Base-by-base conservation (phyloP, 2,113 vertebrate species). In the Sclerurus mexicanus region DNA sequence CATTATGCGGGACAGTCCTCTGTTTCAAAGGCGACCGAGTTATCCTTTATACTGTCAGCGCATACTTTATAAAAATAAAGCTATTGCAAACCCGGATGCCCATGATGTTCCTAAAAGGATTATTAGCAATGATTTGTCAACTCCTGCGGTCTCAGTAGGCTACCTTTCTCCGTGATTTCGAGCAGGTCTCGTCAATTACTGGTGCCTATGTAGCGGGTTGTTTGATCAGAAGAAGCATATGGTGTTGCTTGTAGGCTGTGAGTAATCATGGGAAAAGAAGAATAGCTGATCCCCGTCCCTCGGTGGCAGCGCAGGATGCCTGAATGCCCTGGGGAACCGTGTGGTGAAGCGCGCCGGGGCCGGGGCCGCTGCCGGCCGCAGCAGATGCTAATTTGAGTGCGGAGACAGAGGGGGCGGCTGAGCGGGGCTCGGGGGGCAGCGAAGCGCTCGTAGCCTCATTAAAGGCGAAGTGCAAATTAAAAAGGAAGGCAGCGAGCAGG, bases 81-180 rank as follows among this genome's bases (percentile, higher is more conserved):
- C 95, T 93, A 93, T 95, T 96, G 96, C 93, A 92, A 96, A 97
- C 96, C 89, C 95, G n/a, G 86, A 89, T 94, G 94, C 95, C 96
- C 95, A 40, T 74, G 94, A 95, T 97, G 93, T 93, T 98, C 97
- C 96, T 98, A 98, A 98, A 97, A 98, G 98, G 98, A 98, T 98
- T 98, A 98, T 98, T 98, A 98, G 97, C 97, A 95, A 73, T 97
- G 98, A 98, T 98, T 98, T 98, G 97, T 97, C 98, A 98, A 88
- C 97, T 96, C 97, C 97, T 97, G 96, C 85, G 78, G 97, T 98
- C 98, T 98, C 98, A 93, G 97, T 97, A 81, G 98, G 98, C 97
- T 98, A 95, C 98, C 97, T 98, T 95, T 96, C 98, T 97, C 97
- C 98, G 98, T 99, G 98, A 98, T 98, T 98, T 97, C 97, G 96